Percentiles rank a stretch among this genome's conserved stretches.
These are phyloP conservation scores for Mystacornis crossleyi DNA, from an alignment of 2,113 vertebrate genomes.

Conservation along the genomic window DNA sequence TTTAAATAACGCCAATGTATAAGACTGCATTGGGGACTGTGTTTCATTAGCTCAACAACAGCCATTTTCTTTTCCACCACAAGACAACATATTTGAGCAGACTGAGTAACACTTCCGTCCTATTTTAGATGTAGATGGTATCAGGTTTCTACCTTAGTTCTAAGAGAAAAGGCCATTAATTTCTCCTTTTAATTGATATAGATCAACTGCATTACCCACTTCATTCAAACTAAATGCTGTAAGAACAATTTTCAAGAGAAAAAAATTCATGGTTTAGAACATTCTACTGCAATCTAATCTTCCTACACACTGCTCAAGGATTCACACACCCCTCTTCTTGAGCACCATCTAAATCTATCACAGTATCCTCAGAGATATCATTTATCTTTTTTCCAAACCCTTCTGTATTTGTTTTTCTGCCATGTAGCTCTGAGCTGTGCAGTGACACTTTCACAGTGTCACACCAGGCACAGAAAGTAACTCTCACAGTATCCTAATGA, in stretches of 20 bases:
- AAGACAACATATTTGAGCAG: neutral
- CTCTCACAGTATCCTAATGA: neutral
- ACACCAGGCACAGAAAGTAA: neutral
- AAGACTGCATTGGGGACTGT: neutral
- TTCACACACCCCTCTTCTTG: neutral
- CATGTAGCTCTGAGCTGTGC: neutral
- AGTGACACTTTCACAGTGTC: neutral
- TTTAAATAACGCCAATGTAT: neutral
- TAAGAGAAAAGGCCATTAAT: neutral
- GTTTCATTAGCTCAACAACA: neutral
- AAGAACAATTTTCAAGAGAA: neutral
- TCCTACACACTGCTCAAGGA: neutral
- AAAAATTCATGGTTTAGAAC: neutral
- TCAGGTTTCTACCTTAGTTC: neutral
- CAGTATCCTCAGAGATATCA: neutral
- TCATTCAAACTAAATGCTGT: neutral
- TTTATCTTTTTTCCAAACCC: neutral
- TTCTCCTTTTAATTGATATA: neutral
- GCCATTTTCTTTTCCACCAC: neutral
- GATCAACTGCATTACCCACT: neutral
- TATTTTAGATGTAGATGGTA: neutral
- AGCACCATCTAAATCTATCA: neutral
- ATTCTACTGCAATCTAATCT: neutral
- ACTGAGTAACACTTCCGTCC: neutral
- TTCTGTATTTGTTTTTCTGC: neutral